These are phyloP conservation scores for Helicorthomorpha holstii DNA, from an alignment of 1,140 invertebrate genomes.

Conservation along the genomic window DNA sequence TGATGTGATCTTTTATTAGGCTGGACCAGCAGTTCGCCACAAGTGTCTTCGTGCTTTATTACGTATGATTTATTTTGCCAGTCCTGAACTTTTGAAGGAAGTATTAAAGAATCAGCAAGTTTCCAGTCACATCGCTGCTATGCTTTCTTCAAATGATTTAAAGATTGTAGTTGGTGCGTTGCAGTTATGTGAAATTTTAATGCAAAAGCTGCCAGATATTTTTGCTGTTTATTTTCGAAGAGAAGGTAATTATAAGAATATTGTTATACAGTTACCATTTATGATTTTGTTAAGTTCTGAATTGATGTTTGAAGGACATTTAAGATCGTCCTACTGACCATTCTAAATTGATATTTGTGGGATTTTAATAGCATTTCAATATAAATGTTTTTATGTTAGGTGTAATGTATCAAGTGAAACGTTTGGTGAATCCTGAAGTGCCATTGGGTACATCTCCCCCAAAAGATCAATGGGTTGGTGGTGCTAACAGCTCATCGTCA, in stretches of 20 bases:
- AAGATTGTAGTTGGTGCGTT: conserved; percentile 92
- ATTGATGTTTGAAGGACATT: too few relatives aligned
- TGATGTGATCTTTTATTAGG: conserved; percentile 24
- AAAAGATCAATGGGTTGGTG: conserved; percentile 19
- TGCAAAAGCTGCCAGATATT: conserved; percentile 85
- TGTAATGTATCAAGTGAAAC: conserved; percentile 76
- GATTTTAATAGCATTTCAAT: too few relatives aligned
- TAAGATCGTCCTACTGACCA: too few relatives aligned
- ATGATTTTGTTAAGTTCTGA: neutral
- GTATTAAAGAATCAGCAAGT: conserved; percentile 85
- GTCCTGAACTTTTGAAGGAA: conserved; percentile 61
- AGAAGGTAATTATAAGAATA: conserved; percentile 40
- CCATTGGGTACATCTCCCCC: conserved; percentile 41
- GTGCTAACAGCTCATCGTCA: neutral
- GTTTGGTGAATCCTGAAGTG: conserved; percentile 48
- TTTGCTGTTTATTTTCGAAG: conserved; percentile 87
- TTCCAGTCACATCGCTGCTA: conserved; percentile 90
- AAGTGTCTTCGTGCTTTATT: conserved; percentile 89
- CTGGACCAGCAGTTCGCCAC: conserved; percentile 89
- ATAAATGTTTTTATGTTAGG: conserved; percentile 30
- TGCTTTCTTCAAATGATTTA: conserved; percentile 90
- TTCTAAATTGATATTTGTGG: too few relatives aligned
- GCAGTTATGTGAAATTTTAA: conserved; percentile 89
- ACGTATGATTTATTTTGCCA: conserved; percentile 87
- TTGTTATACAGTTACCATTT: neutral